Evolutionary conservation across 2,113 vertebrate species (phyloP), one percentile per base, ranked within the genome.

Genomic region (Lophochroa leadbeateri): DNA sequence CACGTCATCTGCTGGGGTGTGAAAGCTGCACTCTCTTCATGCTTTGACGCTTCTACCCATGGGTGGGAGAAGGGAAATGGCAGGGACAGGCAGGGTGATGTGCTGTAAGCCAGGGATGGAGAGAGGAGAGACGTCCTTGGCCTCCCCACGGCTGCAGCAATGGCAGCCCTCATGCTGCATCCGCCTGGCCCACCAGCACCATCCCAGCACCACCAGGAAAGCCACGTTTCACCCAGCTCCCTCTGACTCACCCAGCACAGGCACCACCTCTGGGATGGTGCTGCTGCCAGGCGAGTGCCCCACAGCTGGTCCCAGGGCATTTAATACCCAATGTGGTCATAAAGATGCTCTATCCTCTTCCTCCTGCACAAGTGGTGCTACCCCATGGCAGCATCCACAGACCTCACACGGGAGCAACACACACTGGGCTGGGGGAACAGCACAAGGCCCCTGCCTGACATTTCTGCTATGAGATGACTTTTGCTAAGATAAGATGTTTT

Each of bases 1-100:
- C 0, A 0, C 35, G 9, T 17, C 1, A 0, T 25, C 35, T 4
- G 3, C 67, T 4, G 15, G 21, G 31, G 31, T 28, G n/a, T 35
- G 83, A 77, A 60, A 50, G 18, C 25, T 35, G 41, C 20, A 49
- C 53, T 65, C 49, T n/a, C 53, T 43, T 21, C 27, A 39, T 29
- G 65, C 27, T 71, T 7, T 25, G 61, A 52, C 2, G 4, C 61
- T 84, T 50, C 61, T 28, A 7, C n/a, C 16, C 60, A 44, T 6
- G 13, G 33, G 33, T 29, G 19, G 43, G 61, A 58, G n/a, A 50
- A 43, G 23, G 27, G 25, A 74, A 88, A 49, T 2, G 37, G 83
- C 47, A 57, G 17, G 61, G 52, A 63, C 20, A 37, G 71, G 67
- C 18, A 33, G 33, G 35, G 60, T 43, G 57, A 65, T 9, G 43